A percentile compares a stretch with the other conserved stretches of the same genome.
phyloP scores from a whole-genome alignment of 1,140 invertebrate species.

The Tribolium castaneum region DNA sequence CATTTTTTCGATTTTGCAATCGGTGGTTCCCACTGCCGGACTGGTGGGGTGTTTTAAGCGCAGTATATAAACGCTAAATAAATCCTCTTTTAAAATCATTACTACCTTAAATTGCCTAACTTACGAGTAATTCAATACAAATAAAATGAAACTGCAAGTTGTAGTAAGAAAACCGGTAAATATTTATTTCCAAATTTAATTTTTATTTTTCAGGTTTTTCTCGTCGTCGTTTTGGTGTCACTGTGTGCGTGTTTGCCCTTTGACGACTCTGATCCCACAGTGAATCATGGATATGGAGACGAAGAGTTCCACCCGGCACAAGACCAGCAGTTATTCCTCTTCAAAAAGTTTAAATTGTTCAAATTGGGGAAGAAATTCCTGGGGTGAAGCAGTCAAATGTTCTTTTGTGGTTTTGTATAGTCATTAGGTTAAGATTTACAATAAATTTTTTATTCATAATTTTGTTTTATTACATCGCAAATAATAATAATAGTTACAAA shows the following conservation, averaged over 20 bases:
- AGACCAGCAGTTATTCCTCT: not conserved
- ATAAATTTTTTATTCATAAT: conserved; percentile 7
- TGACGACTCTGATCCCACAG: conserved; percentile 1
- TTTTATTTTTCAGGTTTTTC: conserved; percentile 16
- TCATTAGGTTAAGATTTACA: not conserved
- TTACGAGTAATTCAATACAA: not conserved
- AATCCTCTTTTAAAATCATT: conserved; percentile 7
- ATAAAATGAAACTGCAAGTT: not conserved
- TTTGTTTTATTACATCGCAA: not conserved
- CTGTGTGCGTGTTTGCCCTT: not conserved
- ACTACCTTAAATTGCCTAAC: not conserved
- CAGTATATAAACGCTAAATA: not conserved
- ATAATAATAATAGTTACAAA: not conserved
- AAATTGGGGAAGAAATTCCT: not conserved
- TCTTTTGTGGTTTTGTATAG: not conserved
- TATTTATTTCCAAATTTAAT: not conserved
- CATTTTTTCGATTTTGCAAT: conserved; percentile 14
- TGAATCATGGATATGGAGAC: conserved; percentile 6
- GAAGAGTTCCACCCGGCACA: conserved; percentile 10
- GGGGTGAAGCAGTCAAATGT: not conserved
- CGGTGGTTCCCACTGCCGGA: not conserved
- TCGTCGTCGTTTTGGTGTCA: not conserved
- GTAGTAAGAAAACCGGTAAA: conserved; percentile 17
- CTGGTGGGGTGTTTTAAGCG: conserved; percentile 1
- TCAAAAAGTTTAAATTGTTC: conserved; percentile 13